Conservation (phyloP, 1,140 invertebrate genomes). For the Drosophila athabasca region DNA sequence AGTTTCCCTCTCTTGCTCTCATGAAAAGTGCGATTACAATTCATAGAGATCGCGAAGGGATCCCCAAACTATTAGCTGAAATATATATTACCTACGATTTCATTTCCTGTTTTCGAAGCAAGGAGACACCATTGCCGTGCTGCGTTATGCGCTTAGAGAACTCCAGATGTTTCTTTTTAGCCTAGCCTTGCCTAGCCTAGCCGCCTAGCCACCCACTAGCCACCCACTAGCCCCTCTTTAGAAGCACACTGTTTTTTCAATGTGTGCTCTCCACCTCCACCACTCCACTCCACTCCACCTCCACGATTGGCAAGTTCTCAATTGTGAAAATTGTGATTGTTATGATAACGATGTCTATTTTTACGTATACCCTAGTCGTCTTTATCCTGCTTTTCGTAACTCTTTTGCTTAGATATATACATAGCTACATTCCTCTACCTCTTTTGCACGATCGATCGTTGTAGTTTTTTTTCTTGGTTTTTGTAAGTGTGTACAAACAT, state of each 20-base stretch:
- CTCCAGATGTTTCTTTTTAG: conserved; percentile 71
- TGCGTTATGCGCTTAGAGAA: conserved; percentile 50
- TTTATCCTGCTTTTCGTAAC: conserved; percentile 22
- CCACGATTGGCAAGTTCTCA: conserved; percentile 78
- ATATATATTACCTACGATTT: conserved; percentile 31
- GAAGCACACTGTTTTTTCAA: conserved; percentile 45
- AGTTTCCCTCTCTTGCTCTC: too few relatives aligned
- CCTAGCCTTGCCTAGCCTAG: conserved; percentile 22
- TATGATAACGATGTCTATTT: conserved; percentile 31
- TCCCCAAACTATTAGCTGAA: too few relatives aligned
- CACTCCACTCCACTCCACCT: conserved; percentile 17
- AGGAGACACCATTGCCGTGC: conserved; percentile 12
- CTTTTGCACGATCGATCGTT: too few relatives aligned
- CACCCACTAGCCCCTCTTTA: conserved; percentile 36
- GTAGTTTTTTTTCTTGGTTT: too few relatives aligned
- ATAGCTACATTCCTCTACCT: too few relatives aligned
- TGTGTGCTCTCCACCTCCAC: conserved; percentile 52
- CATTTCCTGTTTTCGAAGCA: conserved; percentile 32
- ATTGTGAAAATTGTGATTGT: conserved; percentile 63
- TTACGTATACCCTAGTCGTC: conserved; percentile 24
- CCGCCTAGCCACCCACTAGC: conserved; percentile 61
- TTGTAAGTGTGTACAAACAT: too few relatives aligned
- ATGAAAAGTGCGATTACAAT: too few relatives aligned
- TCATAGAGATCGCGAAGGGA: too few relatives aligned
- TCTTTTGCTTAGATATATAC: neutral